Conservation (phyloP, 1,140 invertebrate species). For the Heliconius congener region DNA sequence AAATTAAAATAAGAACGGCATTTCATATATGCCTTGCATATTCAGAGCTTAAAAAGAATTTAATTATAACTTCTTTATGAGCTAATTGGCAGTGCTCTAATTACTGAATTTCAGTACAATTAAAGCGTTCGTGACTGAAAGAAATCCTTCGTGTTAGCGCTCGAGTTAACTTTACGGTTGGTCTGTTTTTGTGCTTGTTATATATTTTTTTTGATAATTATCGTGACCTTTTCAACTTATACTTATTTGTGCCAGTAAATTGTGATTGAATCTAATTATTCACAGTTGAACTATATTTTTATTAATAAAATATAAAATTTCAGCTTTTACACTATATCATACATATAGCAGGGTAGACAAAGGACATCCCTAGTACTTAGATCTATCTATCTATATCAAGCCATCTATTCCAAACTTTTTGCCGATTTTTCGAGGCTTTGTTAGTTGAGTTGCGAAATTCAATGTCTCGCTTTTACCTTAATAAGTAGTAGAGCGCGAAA, state of each 20-base stretch:
- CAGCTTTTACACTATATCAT: background rate
- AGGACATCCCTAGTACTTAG: no score
- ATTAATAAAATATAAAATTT: background rate
- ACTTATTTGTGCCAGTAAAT: background rate
- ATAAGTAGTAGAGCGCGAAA: no score
- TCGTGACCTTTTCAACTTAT: slow-evolving; percentile 16
- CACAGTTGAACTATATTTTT: background rate
- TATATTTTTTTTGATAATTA: slow-evolving; percentile 12
- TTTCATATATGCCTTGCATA: background rate
- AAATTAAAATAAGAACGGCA: background rate
- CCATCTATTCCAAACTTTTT: no score
- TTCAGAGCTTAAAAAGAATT: slow-evolving; percentile 13
- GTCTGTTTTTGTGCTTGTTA: slow-evolving; percentile 4
- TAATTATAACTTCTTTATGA: slow-evolving; percentile 25
- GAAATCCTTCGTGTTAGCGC: slow-evolving; percentile 27
- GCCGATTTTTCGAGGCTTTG: no score
- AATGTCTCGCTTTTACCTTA: no score
- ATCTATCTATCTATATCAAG: no score
- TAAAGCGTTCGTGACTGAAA: slow-evolving; percentile 17
- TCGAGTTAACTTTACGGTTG: slow-evolving; percentile 20
- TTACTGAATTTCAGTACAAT: slow-evolving; percentile 26
- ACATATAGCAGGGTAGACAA: no score
- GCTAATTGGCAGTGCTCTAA: slow-evolving; percentile 22
- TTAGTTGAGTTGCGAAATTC: no score
- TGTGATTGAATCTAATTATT: background rate